A percentile compares a stretch with the other conserved stretches of the same genome.
These are phyloP conservation scores for Halyomorpha halys DNA, from an alignment of 1,140 invertebrate genomes.

Conservation along the genomic window DNA sequence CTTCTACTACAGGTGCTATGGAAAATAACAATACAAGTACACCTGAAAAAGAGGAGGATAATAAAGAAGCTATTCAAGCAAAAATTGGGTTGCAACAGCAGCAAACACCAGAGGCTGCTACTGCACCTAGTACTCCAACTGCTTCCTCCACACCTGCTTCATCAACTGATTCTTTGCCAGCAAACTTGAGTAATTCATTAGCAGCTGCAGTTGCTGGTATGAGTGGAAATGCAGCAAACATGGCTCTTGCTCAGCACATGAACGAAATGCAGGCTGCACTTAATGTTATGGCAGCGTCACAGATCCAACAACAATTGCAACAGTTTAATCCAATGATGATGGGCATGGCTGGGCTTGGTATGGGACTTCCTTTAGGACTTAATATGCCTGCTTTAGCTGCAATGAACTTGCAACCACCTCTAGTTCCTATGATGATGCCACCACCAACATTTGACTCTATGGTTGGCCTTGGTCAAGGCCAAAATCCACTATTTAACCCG, in stretches of 20 bases:
- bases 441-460: constrained; percentile 61
- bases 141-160: constrained; percentile 49
- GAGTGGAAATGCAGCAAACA: constrained; percentile 29
- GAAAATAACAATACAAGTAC: constrained; percentile 36
- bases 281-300: constrained; percentile 67
- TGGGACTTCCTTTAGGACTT: constrained; percentile 73
- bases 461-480: constrained; percentile 40
- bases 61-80: constrained; percentile 37
- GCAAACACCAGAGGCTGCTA: constrained; percentile 41
- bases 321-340: constrained; percentile 73
- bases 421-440: constrained; percentile 84
- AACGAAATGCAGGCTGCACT: constrained; percentile 75
- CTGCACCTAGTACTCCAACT: constrained; percentile 48
- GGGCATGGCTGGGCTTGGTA: constrained; percentile 48
- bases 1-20: constrained; percentile 25
- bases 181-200: constrained; percentile 38
- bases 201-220: constrained; percentile 30
- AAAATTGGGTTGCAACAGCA: constrained; percentile 34
- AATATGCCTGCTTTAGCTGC: constrained; percentile 72
- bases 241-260: constrained; percentile 64
- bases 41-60: constrained; percentile 46
- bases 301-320: constrained; percentile 71
- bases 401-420: constrained; percentile 75
- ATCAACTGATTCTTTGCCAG: constrained; percentile 47
- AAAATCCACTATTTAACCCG: constrained; percentile 33